Evolutionary conservation across 2,888 invertebrate species (phyloP), one percentile per base, ranked within the genome.

Genomic region (Drosophila rellima): DNA sequence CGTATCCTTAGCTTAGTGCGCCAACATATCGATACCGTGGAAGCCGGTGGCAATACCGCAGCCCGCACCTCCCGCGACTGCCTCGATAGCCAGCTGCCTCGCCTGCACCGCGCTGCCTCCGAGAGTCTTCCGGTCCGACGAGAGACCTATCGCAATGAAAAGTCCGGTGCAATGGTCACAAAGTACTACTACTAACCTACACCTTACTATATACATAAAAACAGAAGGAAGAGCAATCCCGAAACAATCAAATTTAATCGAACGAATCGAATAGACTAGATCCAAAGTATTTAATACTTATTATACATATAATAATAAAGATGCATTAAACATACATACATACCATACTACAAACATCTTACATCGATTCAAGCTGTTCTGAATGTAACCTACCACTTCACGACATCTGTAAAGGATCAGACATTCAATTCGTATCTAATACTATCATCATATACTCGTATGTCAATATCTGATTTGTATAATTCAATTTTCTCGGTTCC

Each of bases 21-120:
- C 26, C 93, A 93, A 82, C 94, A 94, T 81, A 94, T 94, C 91
- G 94, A 94, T 76, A 92, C 94, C 60, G 93, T 93, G 80, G 95
- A 94, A 79, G 94, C 94, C 40, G 93, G 93, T 57, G 93, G 93
- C 66, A 94, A 94, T 90, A 93, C 94, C 82, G 90, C 93, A 35
- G 94, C 94, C 83, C 93, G 93, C 74, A 94, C 94, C 70, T 94
- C 94, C 87, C 94, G 93, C 81, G 94, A 94, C 89, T 94, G 94
- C 91, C 95, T 96, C 94, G 95, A 95, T 91, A 90, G 94, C 80
- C 91, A 94, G 78, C 93, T 95, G 84, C 95, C 95, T 74, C 93
- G 94, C 81, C 91, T 95, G 74, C 95, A 95, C 93, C 90, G 91
- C 35, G 88, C 90, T 13, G 91, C 63, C 29, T 90, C 91, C 39